Base-by-base conservation (phyloP, 2,888 invertebrate species). In the Synergus umbraculus region DNA sequence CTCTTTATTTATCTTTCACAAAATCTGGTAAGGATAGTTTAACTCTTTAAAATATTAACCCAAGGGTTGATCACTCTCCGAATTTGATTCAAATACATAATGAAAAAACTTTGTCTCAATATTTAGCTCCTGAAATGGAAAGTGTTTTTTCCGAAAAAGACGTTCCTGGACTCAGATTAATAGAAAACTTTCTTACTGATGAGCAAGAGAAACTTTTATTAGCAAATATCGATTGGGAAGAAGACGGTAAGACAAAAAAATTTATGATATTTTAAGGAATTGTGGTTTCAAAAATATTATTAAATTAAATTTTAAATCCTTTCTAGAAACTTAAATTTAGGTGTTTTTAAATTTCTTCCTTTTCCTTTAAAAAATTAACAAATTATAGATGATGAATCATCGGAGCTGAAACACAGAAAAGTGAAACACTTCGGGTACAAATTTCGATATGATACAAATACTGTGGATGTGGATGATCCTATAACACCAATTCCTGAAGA, bases 391-490 rank as follows among this genome's bases (percentile, higher is more conserved):
- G 84, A 83, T 67, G 81, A 78, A 58, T 85, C 86, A 4, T 89
- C 90, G 1, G 89, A 89, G 60, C 92, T 98, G 84, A 98, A 97
- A 90, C 96, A 98, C 89, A 93, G 98, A 58, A 94, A 94, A 92
- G 98, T 98, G 0, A 96, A 95, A 90, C 98, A 98, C 93, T 98
- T 95, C 93, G 98, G 98, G 0, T 98, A 95, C 92, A 97, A 98
- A 90, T 99, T 99, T 91, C 93, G 95, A 82, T 99, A 99, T 92
- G 96, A 95, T 73, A 95, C 94, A 41, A 98, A 98, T 92, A 96
- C 96, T 92, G 96, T 98, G 0, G 96, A 98, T 91, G 93, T 95
- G 78, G 91, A 94, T 78, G 92, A 93, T 76, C 97, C 97, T 0
- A 92, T 97, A 46, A 85, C 92, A 0, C 93, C 95, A 63, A 96